Evolutionary conservation across 2,888 invertebrate species (phyloP), one percentile per base, ranked within the genome.

Genomic region (Poecilus cupreus): DNA sequence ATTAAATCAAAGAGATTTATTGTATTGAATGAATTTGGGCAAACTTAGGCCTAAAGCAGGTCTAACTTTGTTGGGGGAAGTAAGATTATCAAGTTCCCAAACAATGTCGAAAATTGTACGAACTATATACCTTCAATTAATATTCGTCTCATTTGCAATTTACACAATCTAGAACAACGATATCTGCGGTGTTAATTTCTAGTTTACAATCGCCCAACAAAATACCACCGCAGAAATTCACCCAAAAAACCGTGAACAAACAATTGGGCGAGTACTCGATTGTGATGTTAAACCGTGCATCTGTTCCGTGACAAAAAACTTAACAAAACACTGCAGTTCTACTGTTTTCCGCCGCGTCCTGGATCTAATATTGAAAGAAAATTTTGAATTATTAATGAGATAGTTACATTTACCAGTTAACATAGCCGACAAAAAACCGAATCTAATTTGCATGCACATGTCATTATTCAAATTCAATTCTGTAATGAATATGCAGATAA

Each of bases 111-210:
- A 74, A 74, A 74, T 46, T 51, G 72, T 60, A 13, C n/a, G 43
- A 43, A 39, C 39, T 39, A 39, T 39, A 39, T 13, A 75, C 75
- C 51, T 51, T 18, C 75, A 54, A 76, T 76, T 76, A 76, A 76
- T 76, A 76, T 76, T 76, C 76, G 76, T 76, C 76, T 76, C 76
- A 76, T 76, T 76, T 76, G 76, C 76, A 76, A 76, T 54, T 76
- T 76, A 76, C 76, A 76, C 51, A 60, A 60, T 76, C 76, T 54
- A 54, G 51, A 54, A 49, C 76, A 76, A 54, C 18, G 57, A 32
- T 54, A 76, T 76, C 76, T 76, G 26, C 20, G 76, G 54, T 54
- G 76, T 76, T 70, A 51, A 76, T 54, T 76, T 76, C 60, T 54
- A 76, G 54, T 32, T 57, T 37, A 13, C 54, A 76, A 57, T 76